Conservation (phyloP, 2,113 vertebrate species). For the Ceuthmochares aereus region DNA sequence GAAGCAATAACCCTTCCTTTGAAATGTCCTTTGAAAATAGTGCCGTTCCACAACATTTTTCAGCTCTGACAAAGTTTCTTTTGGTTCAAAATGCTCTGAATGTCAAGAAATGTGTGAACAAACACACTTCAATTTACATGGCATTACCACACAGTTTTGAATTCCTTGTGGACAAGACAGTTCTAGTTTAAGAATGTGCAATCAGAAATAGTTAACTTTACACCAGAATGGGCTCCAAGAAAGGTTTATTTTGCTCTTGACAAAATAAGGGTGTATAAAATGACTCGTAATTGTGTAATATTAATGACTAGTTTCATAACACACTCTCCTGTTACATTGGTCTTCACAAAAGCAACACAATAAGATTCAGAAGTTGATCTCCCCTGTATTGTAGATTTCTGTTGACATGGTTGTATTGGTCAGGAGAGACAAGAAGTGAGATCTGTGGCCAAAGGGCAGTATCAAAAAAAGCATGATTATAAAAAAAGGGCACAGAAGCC, state of each 20-base stretch:
- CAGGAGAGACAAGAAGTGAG: conserved; percentile 27
- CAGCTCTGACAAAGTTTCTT: background rate
- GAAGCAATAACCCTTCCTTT: background rate
- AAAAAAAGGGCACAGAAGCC: background rate
- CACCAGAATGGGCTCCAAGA: background rate
- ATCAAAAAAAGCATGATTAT: background rate
- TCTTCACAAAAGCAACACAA: conserved; percentile 6
- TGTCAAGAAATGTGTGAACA: background rate
- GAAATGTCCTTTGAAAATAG: background rate
- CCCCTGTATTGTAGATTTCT: background rate
- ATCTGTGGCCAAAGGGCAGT: background rate
- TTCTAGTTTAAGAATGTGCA: background rate
- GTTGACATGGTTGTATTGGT: conserved; percentile 17
- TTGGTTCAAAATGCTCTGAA: background rate
- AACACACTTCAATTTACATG: background rate
- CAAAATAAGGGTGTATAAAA: background rate
- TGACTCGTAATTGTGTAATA: background rate
- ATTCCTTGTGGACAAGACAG: background rate
- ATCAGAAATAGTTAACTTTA: background rate
- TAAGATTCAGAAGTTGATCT: conserved; percentile 15
- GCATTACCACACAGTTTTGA: background rate
- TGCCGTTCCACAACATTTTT: background rate
- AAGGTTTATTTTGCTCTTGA: background rate
- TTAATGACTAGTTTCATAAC: conserved; percentile 14
- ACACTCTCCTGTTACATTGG: conserved; percentile 11